Evolutionary conservation across 2,797 vertebrate species (phyloP).

Genomic region (Ispidina picta): DNA sequence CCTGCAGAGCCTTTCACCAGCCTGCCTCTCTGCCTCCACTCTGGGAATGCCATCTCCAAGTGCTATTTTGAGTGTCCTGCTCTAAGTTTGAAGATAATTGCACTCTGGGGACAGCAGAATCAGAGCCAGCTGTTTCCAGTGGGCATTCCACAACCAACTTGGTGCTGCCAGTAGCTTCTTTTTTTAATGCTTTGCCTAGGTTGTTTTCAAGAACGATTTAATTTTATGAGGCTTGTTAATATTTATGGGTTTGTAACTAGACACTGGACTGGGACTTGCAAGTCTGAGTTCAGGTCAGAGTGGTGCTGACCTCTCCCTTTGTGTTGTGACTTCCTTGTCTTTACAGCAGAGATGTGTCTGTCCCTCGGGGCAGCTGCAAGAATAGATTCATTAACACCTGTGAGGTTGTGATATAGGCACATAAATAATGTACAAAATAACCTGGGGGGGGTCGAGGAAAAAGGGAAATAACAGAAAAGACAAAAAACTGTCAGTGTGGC

Average conservation of each 20-base stretch:
- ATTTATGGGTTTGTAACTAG: not conserved
- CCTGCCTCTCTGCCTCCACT: not conserved
- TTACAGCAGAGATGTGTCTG: not conserved
- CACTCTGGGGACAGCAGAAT: slow-evolving; percentile 22
- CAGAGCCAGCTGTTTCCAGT: not conserved
- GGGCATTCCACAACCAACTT: not conserved
- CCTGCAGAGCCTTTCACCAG: not conserved
- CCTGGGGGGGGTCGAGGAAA: not conserved
- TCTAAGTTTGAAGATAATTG: slow-evolving; percentile 33
- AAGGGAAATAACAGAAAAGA: not conserved
- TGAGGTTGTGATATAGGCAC: not conserved
- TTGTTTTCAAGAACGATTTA: not conserved
- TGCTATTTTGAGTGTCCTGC: not conserved
- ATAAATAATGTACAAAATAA: not conserved
- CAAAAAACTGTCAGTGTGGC: not conserved
- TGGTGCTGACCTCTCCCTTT: not conserved
- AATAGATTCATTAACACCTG: not conserved
- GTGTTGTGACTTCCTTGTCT: not conserved
- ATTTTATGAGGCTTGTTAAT: not conserved
- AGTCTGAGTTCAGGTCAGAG: not conserved
- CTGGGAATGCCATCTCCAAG: not conserved
- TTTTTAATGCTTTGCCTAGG: not conserved
- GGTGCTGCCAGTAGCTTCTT: not conserved
- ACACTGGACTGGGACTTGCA: not conserved
- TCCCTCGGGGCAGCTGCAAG: not conserved